Conservation (phyloP, 2,797 vertebrate species). For the Channa striata region DNA sequence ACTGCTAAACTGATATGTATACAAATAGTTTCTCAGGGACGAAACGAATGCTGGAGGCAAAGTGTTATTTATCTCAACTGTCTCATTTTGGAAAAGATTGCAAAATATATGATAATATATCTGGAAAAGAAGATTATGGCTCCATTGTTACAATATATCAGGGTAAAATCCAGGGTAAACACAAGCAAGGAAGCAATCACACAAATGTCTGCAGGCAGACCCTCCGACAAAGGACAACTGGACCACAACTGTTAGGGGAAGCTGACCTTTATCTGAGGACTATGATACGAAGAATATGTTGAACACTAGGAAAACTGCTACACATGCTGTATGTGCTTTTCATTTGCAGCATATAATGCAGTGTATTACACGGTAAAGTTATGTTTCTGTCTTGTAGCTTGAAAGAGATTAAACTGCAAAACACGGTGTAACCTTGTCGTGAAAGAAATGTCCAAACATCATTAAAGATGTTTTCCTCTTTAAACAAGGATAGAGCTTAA, state of each 20-base stretch:
- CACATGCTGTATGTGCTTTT: neutral
- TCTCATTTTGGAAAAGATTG: slow-evolving; percentile 1
- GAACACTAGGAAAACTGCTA: neutral
- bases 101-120: slow-evolving; percentile 12
- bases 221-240: neutral
- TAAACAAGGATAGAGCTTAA: slow-evolving; percentile 24
- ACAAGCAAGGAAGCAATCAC: neutral
- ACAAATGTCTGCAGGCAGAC: slow-evolving; percentile 4
- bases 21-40: neutral
- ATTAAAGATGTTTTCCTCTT: slow-evolving; percentile 7
- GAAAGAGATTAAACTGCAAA: neutral
- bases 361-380: neutral
- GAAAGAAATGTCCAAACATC: slow-evolving; percentile 16
- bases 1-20: neutral
- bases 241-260: neutral
- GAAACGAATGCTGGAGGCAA: neutral
- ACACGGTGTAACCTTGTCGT: slow-evolving; percentile 1
- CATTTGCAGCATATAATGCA: neutral
- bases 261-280: slow-evolving; percentile 4
- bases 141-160: slow-evolving; percentile 4
- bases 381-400: neutral
- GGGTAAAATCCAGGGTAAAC: neutral
- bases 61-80: neutral
- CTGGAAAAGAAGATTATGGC: neutral
- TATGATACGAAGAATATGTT: neutral